Evolutionary conservation across 1,140 invertebrate genomes (phyloP).

Genomic region (Drosophila hydei): DNA sequence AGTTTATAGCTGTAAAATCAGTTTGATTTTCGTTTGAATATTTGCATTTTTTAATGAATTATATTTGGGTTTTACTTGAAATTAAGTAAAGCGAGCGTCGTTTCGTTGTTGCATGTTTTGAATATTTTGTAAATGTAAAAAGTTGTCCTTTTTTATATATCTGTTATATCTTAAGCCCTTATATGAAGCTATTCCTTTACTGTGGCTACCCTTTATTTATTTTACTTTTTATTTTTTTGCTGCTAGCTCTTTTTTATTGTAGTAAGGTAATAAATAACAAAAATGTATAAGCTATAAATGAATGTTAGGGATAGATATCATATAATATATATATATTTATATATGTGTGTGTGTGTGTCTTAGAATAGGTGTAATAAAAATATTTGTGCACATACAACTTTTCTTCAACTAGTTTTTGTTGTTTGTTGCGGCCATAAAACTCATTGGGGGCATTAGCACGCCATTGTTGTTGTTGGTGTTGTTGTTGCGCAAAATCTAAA

Average conservation of each 20-base stretch:
- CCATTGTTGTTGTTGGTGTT: conserved; percentile 26
- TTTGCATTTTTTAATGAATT: too few species aligned
- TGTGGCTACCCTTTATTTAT: neutral
- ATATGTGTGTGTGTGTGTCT: neutral
- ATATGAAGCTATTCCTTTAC: neutral
- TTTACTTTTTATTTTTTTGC: neutral
- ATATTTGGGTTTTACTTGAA: too few species aligned
- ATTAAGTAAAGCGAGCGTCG: too few species aligned
- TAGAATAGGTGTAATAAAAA: conserved; percentile 32
- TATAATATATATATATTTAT: neutral
- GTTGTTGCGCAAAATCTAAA: conserved; percentile 57
- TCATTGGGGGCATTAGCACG: conserved; percentile 37
- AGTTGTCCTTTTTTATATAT: too few species aligned
- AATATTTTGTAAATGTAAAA: too few species aligned
- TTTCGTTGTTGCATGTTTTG: too few species aligned
- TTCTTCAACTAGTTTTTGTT: neutral
- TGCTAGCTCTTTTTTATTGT: conserved; percentile 2
- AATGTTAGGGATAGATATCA: conserved; percentile 4
- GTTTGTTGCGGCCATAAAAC: conserved; percentile 35
- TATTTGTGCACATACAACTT: conserved; percentile 30
- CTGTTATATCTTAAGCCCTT: too few species aligned
- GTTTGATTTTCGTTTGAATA: too few species aligned
- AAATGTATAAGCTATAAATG: conserved; percentile 7
- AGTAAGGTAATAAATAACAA: conserved; percentile 13
- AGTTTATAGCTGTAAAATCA: too few species aligned